Base-by-base conservation (phyloP, 2,888 invertebrate species). In the Lycophotia porphyrea region DNA sequence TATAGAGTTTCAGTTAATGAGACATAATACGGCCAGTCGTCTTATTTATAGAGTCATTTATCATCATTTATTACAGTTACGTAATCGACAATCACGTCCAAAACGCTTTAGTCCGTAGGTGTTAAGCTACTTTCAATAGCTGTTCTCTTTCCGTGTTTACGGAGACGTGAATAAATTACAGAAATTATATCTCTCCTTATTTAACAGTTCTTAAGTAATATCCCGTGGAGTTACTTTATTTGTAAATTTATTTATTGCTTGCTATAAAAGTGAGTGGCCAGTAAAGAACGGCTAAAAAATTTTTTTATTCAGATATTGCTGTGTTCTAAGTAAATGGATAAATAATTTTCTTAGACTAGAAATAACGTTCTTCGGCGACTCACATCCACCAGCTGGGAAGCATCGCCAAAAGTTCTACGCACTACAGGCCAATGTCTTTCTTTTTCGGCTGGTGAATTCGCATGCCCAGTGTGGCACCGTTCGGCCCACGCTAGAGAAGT, bases 101-200 rank as follows among this genome's bases (percentile, higher is more conserved):
- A 76, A 84, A 69, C 68, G n/a, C 58, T 74, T 74, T 52, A 39
- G n/a, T 15, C 27, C 68, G 86, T 86, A 80, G 86, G 87, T 74
- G 86, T 79, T 70, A 63, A 64, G 74, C 77, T 78, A 78, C 70
- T 88, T 88, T 81, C 78, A 74, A 84, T 78, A 60, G 67, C 71
- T 71, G 74, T 76, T 77, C 34, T 78, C 79, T 76, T 87, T 77
- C 81, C 84, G 71, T 74, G 71, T 81, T 78, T 52, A 44, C 52
- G 55, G 44, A 72, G 75, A 87, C 81, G 27, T 63, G 64, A 78
- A 85, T 85, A 82, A 76, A 85, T 84, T 82, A 74, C 74, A 66
- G 36, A 76, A 42, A 72, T 76, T 39, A 71, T 80, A 67, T 70
- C 39, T 85, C 63, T 76, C 84, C 80, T 47, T 82, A 76, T 76